A percentile compares a stretch with the other conserved stretches of the same genome.
These are phyloP conservation scores for Epinotia ramella DNA, from an alignment of 2,888 invertebrate species.

Conservation along the genomic window DNA sequence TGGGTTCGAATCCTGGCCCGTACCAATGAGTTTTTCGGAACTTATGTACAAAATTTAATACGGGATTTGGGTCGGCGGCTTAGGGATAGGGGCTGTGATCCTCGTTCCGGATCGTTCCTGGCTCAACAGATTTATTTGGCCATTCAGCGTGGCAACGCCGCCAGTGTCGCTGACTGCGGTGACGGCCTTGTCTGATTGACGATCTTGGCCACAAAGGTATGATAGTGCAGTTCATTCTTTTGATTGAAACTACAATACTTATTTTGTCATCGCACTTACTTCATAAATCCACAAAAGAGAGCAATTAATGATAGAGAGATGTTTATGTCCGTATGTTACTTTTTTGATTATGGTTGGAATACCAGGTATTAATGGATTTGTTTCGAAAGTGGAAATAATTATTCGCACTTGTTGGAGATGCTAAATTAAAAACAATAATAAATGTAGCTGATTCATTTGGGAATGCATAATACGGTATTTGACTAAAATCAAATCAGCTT, in stretches of 20 bases:
- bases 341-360: neutral
- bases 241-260: neutral
- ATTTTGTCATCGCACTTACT: too few species aligned
- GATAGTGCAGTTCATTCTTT: neutral
- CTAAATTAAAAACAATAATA: neutral
- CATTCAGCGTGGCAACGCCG: too few species aligned
- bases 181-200: neutral
- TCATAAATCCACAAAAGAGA: neutral
- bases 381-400: neutral
- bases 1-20: too few species aligned
- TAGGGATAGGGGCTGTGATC: too few species aligned
- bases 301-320: neutral
- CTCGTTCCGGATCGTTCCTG: too few species aligned
- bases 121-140: too few species aligned
- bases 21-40: too few species aligned
- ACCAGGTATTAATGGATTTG: neutral
- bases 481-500: too few species aligned
- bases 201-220: neutral
- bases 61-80: too few species aligned
- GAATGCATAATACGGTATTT: too few species aligned
- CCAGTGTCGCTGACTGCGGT: too few species aligned
- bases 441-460: neutral
- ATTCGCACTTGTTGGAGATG: constrained; percentile 15
- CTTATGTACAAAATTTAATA: too few species aligned
- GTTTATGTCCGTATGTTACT: neutral